Percentiles rank a stretch among this genome's conserved stretches.
phyloP scores from a whole-genome alignment of 2,797 vertebrate species.

The Alauda arvensis region DNA sequence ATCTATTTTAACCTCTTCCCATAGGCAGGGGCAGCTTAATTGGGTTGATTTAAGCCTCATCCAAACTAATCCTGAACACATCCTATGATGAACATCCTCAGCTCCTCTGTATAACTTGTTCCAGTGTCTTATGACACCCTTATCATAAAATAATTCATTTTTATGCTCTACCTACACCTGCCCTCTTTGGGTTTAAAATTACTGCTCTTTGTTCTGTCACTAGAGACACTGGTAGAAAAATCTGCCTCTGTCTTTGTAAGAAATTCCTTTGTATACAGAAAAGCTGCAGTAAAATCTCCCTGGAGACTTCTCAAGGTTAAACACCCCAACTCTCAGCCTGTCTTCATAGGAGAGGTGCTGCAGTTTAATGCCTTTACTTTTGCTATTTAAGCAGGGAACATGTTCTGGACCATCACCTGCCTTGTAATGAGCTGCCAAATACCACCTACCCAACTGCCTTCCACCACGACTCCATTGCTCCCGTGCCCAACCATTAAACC shows the following conservation, averaged over 20 bases:
- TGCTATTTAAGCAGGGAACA: neutral
- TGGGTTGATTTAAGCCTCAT: neutral
- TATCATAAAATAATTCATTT: neutral
- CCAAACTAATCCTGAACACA: neutral
- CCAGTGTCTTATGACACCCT: neutral
- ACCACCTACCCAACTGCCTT: neutral
- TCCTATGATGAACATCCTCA: accelerated
- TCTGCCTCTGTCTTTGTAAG: neutral
- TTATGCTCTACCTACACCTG: neutral
- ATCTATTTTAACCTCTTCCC: neutral
- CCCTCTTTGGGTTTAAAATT: neutral
- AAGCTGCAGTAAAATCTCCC: neutral
- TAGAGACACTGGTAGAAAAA: neutral
- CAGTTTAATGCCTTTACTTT: neutral
- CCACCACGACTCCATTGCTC: neutral
- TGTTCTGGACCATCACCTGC: neutral
- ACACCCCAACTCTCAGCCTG: neutral
- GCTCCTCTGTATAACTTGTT: neutral
- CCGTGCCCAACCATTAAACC: neutral
- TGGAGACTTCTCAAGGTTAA: neutral
- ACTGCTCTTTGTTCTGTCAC: neutral
- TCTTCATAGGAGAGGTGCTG: neutral
- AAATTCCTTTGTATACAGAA: neutral
- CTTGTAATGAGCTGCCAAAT: neutral
- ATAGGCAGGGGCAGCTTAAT: neutral